Percentiles rank a stretch among this genome's conserved stretches.
phyloP scores from a whole-genome alignment of 1,140 invertebrate genomes.

The Brachionus asplanchnoidis region DNA sequence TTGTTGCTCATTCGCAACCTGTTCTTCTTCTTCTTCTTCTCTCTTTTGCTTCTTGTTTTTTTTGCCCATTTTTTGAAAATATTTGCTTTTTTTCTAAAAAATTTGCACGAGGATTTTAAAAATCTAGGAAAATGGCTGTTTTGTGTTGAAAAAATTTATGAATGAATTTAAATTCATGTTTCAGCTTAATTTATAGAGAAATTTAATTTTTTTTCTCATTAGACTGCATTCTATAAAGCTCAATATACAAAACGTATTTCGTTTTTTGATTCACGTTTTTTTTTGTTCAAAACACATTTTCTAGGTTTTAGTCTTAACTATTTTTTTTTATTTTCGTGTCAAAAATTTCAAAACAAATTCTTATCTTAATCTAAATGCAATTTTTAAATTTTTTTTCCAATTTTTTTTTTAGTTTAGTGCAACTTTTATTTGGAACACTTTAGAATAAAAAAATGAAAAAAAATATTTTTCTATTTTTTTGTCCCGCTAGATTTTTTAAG shows the following conservation, averaged over 20 bases:
- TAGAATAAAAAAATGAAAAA: too few relatives aligned
- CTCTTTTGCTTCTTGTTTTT: conserved; percentile 35
- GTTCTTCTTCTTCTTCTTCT: conserved; percentile 15
- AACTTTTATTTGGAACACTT: too few relatives aligned
- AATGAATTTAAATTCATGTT: neutral
- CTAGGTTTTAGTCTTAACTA: conserved; percentile 15
- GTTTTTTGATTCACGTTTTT: conserved; percentile 1
- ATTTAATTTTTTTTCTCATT: neutral
- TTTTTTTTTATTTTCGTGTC: neutral
- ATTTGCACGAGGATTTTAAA: conserved; percentile 13
- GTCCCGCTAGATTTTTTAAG: too few relatives aligned
- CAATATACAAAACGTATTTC: neutral
- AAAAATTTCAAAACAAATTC: conserved; percentile 9
- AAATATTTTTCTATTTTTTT: too few relatives aligned
- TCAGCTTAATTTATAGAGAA: conserved; percentile 19
- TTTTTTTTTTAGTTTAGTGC: too few relatives aligned
- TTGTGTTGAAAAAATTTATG: neutral
- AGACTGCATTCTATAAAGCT: neutral
- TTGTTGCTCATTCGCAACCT: conserved; percentile 27
- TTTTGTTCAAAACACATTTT: neutral
- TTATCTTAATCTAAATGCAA: neutral
- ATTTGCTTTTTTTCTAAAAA: neutral
- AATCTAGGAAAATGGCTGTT: neutral
- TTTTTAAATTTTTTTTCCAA: too few relatives aligned
- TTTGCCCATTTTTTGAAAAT: conserved; percentile 6